These are phyloP conservation scores for Smithornis capensis DNA, from an alignment of 2,113 vertebrate species.

Conservation along the genomic window DNA sequence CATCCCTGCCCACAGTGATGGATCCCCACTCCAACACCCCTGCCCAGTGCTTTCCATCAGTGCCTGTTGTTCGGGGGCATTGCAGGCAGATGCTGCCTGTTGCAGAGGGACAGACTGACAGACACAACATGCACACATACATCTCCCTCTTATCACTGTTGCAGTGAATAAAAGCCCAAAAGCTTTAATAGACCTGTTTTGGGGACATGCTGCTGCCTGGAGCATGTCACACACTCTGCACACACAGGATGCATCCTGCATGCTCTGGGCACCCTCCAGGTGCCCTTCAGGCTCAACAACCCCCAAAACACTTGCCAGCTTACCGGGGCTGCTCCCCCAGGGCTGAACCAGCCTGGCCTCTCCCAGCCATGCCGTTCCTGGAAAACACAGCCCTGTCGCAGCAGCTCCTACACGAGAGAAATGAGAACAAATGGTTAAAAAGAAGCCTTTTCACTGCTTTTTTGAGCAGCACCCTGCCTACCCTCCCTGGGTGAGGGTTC, in stretches of 20 bases:
- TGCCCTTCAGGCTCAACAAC: not conserved
- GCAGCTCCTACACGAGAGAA: constrained; percentile 79
- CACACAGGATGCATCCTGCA: rapidly evolving
- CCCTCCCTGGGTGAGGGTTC: rapidly evolving
- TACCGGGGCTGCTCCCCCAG: constrained; percentile 79
- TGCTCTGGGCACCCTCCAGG: rapidly evolving
- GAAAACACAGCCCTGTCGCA: constrained; percentile 87
- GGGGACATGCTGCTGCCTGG: not conserved
- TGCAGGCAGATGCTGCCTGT: not conserved
- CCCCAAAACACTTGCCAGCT: not conserved
- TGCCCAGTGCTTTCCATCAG: not conserved
- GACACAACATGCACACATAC: rapidly evolving
- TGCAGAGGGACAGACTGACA: not conserved
- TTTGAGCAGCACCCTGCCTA: not conserved
- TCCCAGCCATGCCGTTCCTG: constrained; percentile 98
- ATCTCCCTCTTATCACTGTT: not conserved
- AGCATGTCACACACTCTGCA: too few species aligned
- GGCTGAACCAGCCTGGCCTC: constrained; percentile 92
- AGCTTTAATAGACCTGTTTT: not conserved
- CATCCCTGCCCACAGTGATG: rapidly evolving
- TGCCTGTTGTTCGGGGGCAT: rapidly evolving
- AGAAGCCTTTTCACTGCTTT: not conserved
- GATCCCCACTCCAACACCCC: rapidly evolving
- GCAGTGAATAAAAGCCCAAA: not conserved
- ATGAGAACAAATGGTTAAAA: rapidly evolving